Conservation (phyloP, 2,113 vertebrate genomes). For the Sus scrofa region T2T-Sscrofa CM000823.6:13491001-13491500, state of each 20-base stretch:
- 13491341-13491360: background rate
- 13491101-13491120: background rate
- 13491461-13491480: too few species aligned
- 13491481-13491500: too few species aligned
- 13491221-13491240: background rate
- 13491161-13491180: background rate
- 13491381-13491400: background rate
- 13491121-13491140: background rate
- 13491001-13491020: background rate
- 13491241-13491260: fast-evolving
- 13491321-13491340: background rate
- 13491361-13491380: background rate
- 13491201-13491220: background rate
- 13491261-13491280: background rate
- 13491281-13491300: background rate
- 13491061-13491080: too few species aligned
- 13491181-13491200: too few species aligned
- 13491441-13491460: too few species aligned
- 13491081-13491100: background rate
- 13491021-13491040: fast-evolving
- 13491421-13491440: background rate
- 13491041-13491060: background rate
- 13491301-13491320: background rate
- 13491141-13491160: background rate
- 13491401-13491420: fast-evolving